These are phyloP conservation scores for Drosophila virilis DNA, from an alignment of 1,140 invertebrate species.

Conservation along the genomic window DNA sequence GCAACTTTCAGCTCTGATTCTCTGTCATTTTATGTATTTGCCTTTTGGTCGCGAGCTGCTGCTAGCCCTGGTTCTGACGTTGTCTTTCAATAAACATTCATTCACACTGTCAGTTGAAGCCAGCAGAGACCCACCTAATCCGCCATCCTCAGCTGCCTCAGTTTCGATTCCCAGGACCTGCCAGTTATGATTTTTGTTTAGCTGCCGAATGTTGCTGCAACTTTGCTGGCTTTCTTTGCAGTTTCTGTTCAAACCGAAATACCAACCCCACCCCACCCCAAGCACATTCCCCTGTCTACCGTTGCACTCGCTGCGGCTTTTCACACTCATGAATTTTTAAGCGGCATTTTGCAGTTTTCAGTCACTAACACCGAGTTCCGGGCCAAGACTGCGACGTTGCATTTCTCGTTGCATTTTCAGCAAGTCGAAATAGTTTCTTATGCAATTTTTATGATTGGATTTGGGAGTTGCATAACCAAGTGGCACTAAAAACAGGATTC, in stretches of 20 bases:
- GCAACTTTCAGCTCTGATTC: constrained; percentile 45
- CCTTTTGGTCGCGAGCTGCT: constrained; percentile 49
- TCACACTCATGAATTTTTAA: constrained; percentile 60
- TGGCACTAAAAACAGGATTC: constrained; percentile 27
- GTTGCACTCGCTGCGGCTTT: constrained; percentile 43
- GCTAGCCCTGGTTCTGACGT: constrained; percentile 28
- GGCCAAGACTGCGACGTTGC: constrained; percentile 26
- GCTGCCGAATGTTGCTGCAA: constrained; percentile 31
- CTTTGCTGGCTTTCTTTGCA: constrained; percentile 19
- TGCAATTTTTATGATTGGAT: constrained; percentile 61
- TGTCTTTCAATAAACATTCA: constrained; percentile 56
- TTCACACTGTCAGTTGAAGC: constrained; percentile 28
- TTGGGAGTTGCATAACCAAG: constrained; percentile 43
- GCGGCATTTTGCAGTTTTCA: constrained; percentile 54
- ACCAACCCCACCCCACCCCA: too few species aligned
- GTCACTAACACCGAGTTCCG: constrained; percentile 39
- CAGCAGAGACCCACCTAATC: constrained; percentile 5
- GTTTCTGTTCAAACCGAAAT: neutral
- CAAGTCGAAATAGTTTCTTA: constrained; percentile 51
- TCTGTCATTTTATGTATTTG: constrained; percentile 68
- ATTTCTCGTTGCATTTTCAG: constrained; percentile 35
- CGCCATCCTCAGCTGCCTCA: neutral
- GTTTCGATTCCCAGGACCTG: constrained; percentile 1
- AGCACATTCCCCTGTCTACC: constrained; percentile 3
- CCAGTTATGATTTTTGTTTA: constrained; percentile 52